These are phyloP conservation scores for Gryllus longicercus DNA, from an alignment of 2,888 invertebrate genomes.

Conservation along the genomic window DNA sequence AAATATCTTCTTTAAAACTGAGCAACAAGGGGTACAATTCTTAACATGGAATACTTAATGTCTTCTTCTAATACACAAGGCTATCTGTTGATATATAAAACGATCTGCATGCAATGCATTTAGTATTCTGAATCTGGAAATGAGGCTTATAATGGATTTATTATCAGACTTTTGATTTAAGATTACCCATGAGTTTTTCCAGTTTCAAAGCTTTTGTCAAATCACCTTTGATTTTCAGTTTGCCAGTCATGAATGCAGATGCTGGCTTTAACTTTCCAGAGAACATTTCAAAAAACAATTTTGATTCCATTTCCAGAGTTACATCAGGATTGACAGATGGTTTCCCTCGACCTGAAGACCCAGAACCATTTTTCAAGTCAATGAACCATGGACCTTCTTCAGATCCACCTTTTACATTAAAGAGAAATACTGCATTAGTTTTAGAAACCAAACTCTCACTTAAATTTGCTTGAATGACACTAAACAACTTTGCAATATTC, in stretches of 20 bases:
- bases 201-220: constrained; percentile 92
- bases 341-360: constrained; percentile 74
- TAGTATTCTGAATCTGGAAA: too few relatives aligned
- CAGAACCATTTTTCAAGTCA: constrained; percentile 84
- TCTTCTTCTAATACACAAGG: too few relatives aligned
- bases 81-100: too few relatives aligned
- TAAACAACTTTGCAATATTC: constrained; percentile 66
- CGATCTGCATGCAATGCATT: too few relatives aligned
- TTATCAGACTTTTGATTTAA: constrained; percentile 63
- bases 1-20: too few relatives aligned
- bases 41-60: too few relatives aligned
- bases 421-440: constrained; percentile 81
- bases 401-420: constrained; percentile 79
- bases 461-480: constrained; percentile 65
- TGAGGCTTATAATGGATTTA: too few relatives aligned
- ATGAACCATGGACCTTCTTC: constrained; percentile 75
- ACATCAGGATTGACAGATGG: constrained; percentile 71
- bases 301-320: constrained; percentile 76
- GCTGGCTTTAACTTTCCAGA: constrained; percentile 85
- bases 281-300: constrained; percentile 77
- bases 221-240: constrained; percentile 88
- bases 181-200: constrained; percentile 79
- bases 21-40: too few relatives aligned
- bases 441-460: constrained; percentile 74
- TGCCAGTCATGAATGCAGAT: constrained; percentile 93